Base-by-base conservation (phyloP, 2,113 vertebrate genomes). In the Clarias macrocephalus region DNA sequence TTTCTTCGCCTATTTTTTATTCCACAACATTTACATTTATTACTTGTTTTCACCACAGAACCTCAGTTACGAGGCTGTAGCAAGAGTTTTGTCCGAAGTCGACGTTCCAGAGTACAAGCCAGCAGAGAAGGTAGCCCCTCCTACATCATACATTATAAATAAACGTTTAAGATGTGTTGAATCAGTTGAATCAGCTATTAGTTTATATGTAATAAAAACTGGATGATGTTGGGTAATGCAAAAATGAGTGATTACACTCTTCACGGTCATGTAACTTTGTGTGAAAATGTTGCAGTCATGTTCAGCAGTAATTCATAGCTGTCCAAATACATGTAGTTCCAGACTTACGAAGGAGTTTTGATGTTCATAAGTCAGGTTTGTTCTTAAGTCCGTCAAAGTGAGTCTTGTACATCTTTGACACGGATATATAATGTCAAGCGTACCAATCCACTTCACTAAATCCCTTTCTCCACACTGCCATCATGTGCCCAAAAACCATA, bases 31-130 rank as follows among this genome's bases (percentile, higher is more conserved):
- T 87, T 37, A 82, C 54, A 18, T 23, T 16, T 11, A 13, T 52
- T 90, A 2, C 80, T 28, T 30, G 57, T 56, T 85, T 75, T 80
- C 15, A 80, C 19, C 52, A 91, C 73, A 99, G 98, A 97, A 97
- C 89, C 91, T 98, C 77, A 95, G 96, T 85, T 92, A 94, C 88
- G 95, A 97, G 90, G 89, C 77, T 21, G 93, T 99, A 88, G 89
- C 93, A 80, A 94, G 93, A 79, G 94, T 97, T 88, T 93, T 97
- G 88, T 94, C 95, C 23, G 89, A 93, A 84, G 89, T 99, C 89
- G 95, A 95, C 73, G 94, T 99, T 93, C 96, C 97, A 2, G 96
- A 98, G 87, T 99, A 99, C 94, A 96, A 93, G 84, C 98, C 97
- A 70, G 96, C 96, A 60, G 96, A 96, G 89, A 99, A 99, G 95